A percentile compares a stretch with the other conserved stretches of the same genome.
phyloP scores from a whole-genome alignment of 2,113 vertebrate genomes.

The Rissa tridactyla region DNA sequence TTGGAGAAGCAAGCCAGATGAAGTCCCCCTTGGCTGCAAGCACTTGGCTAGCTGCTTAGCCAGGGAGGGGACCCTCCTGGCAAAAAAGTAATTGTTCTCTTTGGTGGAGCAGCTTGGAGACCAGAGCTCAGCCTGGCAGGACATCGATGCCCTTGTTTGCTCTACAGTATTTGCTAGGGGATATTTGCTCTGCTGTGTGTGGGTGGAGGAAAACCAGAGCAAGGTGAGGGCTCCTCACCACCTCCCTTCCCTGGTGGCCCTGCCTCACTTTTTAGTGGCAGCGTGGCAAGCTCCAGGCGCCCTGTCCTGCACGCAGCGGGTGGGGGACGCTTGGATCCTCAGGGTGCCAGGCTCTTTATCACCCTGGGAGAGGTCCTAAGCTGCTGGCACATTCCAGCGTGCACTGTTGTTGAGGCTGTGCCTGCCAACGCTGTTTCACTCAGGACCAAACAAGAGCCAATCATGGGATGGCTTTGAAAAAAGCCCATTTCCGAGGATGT shows the following conservation, averaged over 20 bases:
- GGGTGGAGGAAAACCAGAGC: not conserved
- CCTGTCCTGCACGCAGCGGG: not conserved
- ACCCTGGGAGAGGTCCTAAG: not conserved
- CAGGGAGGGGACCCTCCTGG: not conserved
- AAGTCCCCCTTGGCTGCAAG: not conserved
- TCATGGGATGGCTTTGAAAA: not conserved
- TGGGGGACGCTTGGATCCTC: not conserved
- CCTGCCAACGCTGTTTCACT: not conserved
- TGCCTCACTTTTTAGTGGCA: fast-evolving
- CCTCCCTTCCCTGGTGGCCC: not conserved
- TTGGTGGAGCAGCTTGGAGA: not conserved
- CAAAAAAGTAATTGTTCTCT: not conserved
- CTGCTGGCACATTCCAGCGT: not conserved
- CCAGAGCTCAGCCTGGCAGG: not conserved
- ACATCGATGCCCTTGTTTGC: not conserved
- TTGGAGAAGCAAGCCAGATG: not conserved
- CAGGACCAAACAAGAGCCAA: not conserved
- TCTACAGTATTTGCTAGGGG: slow-evolving; percentile 5
- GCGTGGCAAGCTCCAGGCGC: not conserved
- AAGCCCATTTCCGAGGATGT: not conserved
- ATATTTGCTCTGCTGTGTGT: not conserved
- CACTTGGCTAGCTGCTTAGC: not conserved
- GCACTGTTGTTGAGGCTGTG: not conserved
- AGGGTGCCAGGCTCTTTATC: not conserved
- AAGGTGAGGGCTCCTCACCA: not conserved